These are phyloP conservation scores for Coreius guichenoti DNA, from an alignment of 2,797 vertebrate species.

Conservation along the genomic window DNA sequence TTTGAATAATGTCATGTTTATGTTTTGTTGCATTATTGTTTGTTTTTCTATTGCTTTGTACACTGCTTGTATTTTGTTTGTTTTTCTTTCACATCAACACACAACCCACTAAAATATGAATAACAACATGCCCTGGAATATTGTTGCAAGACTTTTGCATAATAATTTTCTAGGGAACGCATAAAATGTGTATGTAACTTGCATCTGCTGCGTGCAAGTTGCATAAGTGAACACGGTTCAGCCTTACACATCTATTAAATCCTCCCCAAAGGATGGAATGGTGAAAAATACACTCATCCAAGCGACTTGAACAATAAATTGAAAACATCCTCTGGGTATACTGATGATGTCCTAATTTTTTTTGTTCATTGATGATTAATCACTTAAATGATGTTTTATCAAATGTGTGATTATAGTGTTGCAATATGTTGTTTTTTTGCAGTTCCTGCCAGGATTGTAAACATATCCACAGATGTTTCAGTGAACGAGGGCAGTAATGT, in stretches of 20 bases:
- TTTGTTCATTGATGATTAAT: not conserved
- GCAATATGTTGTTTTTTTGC: constrained; percentile 40
- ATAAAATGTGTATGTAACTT: constrained; percentile 47
- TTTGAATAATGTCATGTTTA: too few relatives aligned
- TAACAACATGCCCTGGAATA: constrained; percentile 4
- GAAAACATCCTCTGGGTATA: not conserved
- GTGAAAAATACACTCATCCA: constrained; percentile 27
- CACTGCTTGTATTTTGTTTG: not conserved
- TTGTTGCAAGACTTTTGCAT: constrained; percentile 6
- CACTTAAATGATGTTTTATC: constrained; percentile 64
- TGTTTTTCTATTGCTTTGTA: not conserved
- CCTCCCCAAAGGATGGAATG: not conserved
- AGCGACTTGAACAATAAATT: not conserved
- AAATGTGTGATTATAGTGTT: not conserved
- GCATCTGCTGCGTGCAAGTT: constrained; percentile 33
- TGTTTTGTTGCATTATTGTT: not conserved
- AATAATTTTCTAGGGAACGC: constrained; percentile 38
- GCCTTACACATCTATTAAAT: constrained; percentile 21
- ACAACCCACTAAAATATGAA: constrained; percentile 9
- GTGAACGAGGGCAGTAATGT: constrained; percentile 96
- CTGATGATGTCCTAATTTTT: not conserved
- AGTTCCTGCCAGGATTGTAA: constrained; percentile 95
- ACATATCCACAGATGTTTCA: constrained; percentile 90
- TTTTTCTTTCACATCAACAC: constrained; percentile 3
- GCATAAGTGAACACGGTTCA: constrained; percentile 33